Percentiles rank a stretch among this genome's conserved stretches.
phyloP scores from a whole-genome alignment of 2,113 vertebrate genomes.

The Ursus arctos region DNA sequence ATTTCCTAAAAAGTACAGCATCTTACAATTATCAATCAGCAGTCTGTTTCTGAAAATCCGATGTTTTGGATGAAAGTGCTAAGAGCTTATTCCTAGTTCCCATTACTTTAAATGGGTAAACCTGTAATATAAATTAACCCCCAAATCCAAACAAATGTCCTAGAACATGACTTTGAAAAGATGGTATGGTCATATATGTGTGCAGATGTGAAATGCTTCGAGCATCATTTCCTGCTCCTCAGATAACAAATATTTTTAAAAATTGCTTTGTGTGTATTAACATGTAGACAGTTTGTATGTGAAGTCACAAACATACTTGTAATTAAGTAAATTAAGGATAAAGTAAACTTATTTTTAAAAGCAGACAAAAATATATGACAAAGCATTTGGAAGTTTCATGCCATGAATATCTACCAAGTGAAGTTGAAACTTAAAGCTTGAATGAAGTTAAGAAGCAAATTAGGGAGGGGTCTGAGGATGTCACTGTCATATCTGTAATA shows the following conservation, averaged over 20 bases:
- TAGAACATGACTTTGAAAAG: not conserved
- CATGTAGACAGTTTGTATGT: not conserved
- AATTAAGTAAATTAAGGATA: not conserved
- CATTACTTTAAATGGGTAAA: not conserved
- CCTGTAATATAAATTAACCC: not conserved
- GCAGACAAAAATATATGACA: not conserved
- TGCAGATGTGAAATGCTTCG: not conserved
- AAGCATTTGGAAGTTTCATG: not conserved
- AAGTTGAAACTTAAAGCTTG: not conserved
- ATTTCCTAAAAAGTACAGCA: not conserved
- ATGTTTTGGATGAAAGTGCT: not conserved
- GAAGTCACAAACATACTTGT: not conserved
- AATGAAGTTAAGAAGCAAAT: not conserved
- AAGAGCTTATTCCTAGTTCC: not conserved
- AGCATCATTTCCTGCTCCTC: not conserved
- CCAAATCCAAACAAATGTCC: not conserved
- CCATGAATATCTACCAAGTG: not conserved
- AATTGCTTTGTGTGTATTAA: not conserved
- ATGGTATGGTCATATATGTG: not conserved
- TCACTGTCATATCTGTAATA: not conserved
- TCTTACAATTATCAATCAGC: not conserved
- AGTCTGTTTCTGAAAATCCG: not conserved
- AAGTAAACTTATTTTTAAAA: not conserved
- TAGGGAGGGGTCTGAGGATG: not conserved
- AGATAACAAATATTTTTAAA: not conserved